phyloP scores from a whole-genome alignment of 2,113 vertebrate genomes.

The Microtus ochrogaster region DNA sequence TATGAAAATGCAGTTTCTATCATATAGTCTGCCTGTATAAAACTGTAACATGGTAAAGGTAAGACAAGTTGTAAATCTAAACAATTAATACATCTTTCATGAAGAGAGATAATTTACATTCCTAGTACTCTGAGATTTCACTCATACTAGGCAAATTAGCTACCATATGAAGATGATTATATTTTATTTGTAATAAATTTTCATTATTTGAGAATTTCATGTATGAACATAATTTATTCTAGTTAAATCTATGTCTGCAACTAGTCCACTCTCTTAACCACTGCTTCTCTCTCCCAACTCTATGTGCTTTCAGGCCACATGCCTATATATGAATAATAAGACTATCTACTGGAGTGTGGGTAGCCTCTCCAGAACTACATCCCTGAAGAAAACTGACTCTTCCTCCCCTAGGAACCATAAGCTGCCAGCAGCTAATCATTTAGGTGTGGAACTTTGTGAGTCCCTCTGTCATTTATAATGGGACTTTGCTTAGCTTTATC shows the following conservation, averaged over 20 bases:
- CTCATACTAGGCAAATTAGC: background rate
- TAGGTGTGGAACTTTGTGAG: background rate
- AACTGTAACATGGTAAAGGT: background rate
- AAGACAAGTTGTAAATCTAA: background rate
- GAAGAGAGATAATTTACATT: background rate
- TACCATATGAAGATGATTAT: background rate
- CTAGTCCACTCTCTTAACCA: background rate
- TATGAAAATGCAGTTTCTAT: background rate
- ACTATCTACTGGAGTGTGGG: background rate
- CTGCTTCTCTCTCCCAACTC: background rate
- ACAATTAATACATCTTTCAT: background rate
- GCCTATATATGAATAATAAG: background rate
- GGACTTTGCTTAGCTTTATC: background rate
- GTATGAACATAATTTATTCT: too few species aligned
- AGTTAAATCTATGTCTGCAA: background rate
- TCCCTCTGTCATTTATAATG: background rate
- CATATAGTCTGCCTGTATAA: background rate
- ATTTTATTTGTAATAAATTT: background rate
- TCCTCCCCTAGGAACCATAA: background rate
- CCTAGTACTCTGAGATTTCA: background rate
- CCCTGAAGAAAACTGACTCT: background rate
- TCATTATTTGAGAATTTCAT: too few species aligned
- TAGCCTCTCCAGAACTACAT: background rate
- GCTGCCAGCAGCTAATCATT: background rate
- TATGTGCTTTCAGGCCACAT: background rate